Evolutionary conservation across 2,113 vertebrate species (phyloP).

Genomic region (Melanerpes formicivorus): DNA sequence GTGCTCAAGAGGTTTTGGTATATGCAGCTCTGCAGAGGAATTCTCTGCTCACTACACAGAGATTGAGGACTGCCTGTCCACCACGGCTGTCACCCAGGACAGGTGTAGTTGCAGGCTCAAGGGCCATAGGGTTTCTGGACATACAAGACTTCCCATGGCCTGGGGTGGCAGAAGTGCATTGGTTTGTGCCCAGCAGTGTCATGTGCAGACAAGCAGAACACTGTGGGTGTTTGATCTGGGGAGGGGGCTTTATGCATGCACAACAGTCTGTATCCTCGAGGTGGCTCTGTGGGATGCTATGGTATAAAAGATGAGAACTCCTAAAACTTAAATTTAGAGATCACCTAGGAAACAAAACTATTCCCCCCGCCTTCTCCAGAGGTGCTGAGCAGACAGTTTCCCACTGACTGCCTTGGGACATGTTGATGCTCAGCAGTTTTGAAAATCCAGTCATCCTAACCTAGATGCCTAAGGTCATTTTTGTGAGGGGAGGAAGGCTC

Average conservation of each 20-base stretch:
- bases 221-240: neutral
- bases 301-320: neutral
- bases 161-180: neutral
- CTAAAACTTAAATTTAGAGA: conserved; percentile 5
- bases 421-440: conserved; percentile 63
- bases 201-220: fast-evolving
- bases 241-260: neutral
- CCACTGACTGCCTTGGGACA: conserved; percentile 39
- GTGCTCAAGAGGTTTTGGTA: neutral
- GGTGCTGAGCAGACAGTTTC: conserved; percentile 23
- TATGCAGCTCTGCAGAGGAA: neutral
- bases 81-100: fast-evolving
- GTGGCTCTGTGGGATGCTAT: neutral
- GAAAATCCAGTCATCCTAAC: conserved; percentile 56
- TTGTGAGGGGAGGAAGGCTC: conserved; percentile 27
- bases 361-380: neutral
- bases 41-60: neutral
- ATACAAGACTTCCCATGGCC: fast-evolving
- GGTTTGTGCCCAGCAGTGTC: neutral
- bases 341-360: conserved; percentile 59
- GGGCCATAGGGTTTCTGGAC: neutral
- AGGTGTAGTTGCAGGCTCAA: neutral
- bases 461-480: conserved; percentile 55
- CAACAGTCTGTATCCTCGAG: neutral
- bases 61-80: neutral